Conservation (phyloP, 2,888 invertebrate genomes). For the Drosophila cognata region DNA sequence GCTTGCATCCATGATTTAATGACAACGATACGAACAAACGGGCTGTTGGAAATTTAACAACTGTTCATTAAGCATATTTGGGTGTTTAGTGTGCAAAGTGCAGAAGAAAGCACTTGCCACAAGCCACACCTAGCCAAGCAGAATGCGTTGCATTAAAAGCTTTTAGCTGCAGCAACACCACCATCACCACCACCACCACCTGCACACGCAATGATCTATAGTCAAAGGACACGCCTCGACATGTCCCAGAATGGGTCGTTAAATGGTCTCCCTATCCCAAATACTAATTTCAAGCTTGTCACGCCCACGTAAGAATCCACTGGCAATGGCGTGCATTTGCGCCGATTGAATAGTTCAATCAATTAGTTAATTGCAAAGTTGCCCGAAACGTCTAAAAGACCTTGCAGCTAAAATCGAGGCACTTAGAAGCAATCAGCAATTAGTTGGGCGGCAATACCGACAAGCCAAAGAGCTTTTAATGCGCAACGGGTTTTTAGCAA, state of each 20-base stretch:
- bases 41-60: slow-evolving; percentile 8
- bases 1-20: slow-evolving; percentile 23
- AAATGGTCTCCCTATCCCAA: slow-evolving; percentile 44
- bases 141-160: slow-evolving; percentile 67
- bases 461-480: slow-evolving; percentile 57
- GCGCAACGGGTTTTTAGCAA: slow-evolving; percentile 30
- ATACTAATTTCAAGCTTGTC: slow-evolving; percentile 48
- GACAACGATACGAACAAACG: slow-evolving; percentile 23
- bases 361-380: slow-evolving; percentile 74
- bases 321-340: slow-evolving; percentile 54
- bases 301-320: slow-evolving; percentile 51
- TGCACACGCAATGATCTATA: slow-evolving; percentile 49
- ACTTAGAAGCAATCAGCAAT: slow-evolving; percentile 72
- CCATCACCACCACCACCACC: slow-evolving; percentile 10
- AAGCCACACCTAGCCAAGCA: slow-evolving; percentile 27
- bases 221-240: slow-evolving; percentile 32
- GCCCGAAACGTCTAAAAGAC: slow-evolving; percentile 50
- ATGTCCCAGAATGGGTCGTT: slow-evolving; percentile 31
- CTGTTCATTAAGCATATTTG: slow-evolving; percentile 50
- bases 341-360: slow-evolving; percentile 79
- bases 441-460: slow-evolving; percentile 54
- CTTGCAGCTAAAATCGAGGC: slow-evolving; percentile 68
- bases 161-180: slow-evolving; percentile 44
- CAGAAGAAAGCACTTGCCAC: neutral
- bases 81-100: slow-evolving; percentile 25